Conservation (phyloP, 2,113 vertebrate species). For the Carollia perspicillata region DNA sequence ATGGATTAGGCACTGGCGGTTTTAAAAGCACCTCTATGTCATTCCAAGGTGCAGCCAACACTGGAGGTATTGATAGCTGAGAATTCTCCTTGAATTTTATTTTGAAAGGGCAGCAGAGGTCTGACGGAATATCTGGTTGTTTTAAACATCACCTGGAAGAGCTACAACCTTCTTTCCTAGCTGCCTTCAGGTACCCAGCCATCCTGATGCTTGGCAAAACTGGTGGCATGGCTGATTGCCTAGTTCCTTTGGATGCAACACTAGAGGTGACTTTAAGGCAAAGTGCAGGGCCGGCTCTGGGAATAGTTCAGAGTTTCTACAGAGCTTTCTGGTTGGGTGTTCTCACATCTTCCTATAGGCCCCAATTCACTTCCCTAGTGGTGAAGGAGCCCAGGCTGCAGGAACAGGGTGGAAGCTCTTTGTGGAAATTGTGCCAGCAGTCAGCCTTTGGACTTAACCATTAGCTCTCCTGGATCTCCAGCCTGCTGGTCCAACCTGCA, state of each 20-base stretch:
- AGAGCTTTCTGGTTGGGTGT: background rate
- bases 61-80: background rate
- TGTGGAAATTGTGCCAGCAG: background rate
- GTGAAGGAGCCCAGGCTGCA: background rate
- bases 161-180: background rate
- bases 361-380: background rate
- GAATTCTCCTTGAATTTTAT: background rate
- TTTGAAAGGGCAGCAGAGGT: background rate
- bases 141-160: background rate
- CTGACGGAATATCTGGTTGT: background rate
- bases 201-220: accelerated
- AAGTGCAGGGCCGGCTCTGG: background rate
- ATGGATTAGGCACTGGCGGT: background rate
- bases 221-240: too few relatives aligned
- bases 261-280: background rate
- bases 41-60: background rate
- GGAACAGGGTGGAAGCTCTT: accelerated
- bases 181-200: background rate
- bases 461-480: background rate
- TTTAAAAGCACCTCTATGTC: background rate
- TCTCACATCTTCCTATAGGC: background rate
- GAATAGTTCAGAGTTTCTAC: background rate
- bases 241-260: background rate
- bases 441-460: background rate
- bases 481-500: background rate